Evolutionary conservation across 2,888 invertebrate species (phyloP), one percentile per base, ranked within the genome.

Genomic region (Eupithecia subumbrata): DNA sequence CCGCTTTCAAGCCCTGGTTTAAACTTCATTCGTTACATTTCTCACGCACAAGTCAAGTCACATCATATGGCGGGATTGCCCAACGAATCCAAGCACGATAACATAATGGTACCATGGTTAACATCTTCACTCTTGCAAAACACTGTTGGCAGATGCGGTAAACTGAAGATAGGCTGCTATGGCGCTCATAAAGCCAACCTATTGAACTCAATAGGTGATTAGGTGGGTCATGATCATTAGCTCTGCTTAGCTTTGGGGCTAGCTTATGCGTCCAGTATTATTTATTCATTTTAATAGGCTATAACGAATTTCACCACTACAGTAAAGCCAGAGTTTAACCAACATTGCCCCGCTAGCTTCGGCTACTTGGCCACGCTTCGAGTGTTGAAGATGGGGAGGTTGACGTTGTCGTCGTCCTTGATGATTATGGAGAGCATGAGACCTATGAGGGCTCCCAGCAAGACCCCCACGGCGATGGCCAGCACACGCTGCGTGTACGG

Each of bases 361-460:
- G n/a, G 34, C 25, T 68, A 68, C 22, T 68, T 68, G 22, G 68
- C 84, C 8, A 85, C 79, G 1, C 78, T 76, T 18, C 82, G 60
- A 2, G 22, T 74, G 73, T 90, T 74, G 73, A 92, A 89, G 45
- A 93, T 79, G 7, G 86, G 86, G 1, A 82, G 85, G 16, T 90
- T 82, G 37, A 88, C 81, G 14, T 84, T 82, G 14, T 88, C 86
- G 12, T 86, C 79, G 0, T 78, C 82, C 9, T 76, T 82, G 16
- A 90, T 18, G 3, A 83, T 78, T 45, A 92, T 71, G 69, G 88
- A 84, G n/a, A 92, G 60, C 0, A 85, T 84, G 5, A 94, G 85
- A 2, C 93, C 90, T 5, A 94, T 87, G 0, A 91, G 89, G 0
- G 91, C 86, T 0, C 95, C 94, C 0, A 92, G 73, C 0, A 93